phyloP scores from a whole-genome alignment of 2,113 vertebrate genomes.

The Callopanchax toddi region DNA sequence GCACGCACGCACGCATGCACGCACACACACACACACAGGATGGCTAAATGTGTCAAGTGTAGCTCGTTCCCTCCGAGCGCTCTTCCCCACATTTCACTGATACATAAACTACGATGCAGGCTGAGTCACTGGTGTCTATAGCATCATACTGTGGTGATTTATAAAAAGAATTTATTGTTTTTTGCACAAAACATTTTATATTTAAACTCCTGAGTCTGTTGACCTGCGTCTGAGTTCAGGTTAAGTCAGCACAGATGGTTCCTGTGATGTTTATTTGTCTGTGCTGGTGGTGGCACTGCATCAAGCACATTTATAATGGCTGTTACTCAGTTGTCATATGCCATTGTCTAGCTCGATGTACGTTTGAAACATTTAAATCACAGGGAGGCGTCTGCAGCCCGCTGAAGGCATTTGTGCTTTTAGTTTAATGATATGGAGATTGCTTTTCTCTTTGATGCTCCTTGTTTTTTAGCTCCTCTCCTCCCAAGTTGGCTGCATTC shows the following conservation, averaged over 20 bases:
- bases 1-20: background rate
- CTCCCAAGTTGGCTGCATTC: background rate
- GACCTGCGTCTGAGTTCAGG: no score
- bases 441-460: constrained; percentile 32
- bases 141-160: background rate
- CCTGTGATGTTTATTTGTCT: constrained; percentile 1
- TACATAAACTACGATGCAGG: background rate
- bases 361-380: constrained; percentile 17
- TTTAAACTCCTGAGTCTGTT: background rate
- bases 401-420: constrained; percentile 13
- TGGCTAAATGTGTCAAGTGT: constrained; percentile 1
- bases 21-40: constrained; percentile 5
- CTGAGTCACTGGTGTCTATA: background rate
- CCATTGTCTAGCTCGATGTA: background rate
- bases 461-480: background rate
- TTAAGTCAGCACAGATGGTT: background rate
- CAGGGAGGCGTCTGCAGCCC: background rate
- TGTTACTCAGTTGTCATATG: background rate
- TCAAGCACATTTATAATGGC: constrained; percentile 2
- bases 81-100: constrained; percentile 3
- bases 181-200: background rate
- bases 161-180: background rate
- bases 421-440: constrained; percentile 28
- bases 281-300: background rate
- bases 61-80: constrained; percentile 27